Conservation (phyloP, 2,888 invertebrate genomes). For the Zygogramma bicolorata region DNA sequence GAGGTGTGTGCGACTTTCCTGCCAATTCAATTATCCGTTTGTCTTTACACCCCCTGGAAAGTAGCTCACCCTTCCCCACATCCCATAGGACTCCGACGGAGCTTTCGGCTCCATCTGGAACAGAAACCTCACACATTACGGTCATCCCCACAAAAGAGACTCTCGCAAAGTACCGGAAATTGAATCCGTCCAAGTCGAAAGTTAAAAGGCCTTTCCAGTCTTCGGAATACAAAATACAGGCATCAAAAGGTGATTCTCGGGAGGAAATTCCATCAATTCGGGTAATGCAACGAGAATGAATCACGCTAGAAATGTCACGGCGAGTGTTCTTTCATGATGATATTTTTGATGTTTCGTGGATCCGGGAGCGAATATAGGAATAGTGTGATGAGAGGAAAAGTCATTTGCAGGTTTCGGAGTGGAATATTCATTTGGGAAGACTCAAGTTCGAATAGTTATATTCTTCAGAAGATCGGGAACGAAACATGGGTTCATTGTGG, state of each 20-base stretch:
- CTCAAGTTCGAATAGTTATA: no score
- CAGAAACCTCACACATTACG: constrained; percentile 24
- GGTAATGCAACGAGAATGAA: neutral
- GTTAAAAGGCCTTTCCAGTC: constrained; percentile 34
- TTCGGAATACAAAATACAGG: constrained; percentile 28
- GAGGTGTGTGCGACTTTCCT: no score
- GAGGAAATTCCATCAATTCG: constrained; percentile 8
- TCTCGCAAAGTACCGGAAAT: constrained; percentile 43
- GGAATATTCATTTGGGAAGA: no score
- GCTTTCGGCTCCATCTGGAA: constrained; percentile 13
- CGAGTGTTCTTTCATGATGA: neutral
- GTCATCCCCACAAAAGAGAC: constrained; percentile 33
- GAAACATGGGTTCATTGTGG: no score
- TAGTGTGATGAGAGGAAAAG: no score
- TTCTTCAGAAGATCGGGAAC: no score
- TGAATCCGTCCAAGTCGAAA: constrained; percentile 45
- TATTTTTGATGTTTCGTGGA: no score
- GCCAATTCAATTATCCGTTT: no score
- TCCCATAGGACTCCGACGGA: no score
- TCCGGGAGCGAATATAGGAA: no score
- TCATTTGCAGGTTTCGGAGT: no score
- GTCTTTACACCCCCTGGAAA: neutral
- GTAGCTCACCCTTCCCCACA: no score
- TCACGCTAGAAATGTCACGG: neutral
- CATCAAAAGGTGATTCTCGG: constrained; percentile 16